Conservation (phyloP, 2,113 vertebrate species). For the Psephotus haematonotus region DNA sequence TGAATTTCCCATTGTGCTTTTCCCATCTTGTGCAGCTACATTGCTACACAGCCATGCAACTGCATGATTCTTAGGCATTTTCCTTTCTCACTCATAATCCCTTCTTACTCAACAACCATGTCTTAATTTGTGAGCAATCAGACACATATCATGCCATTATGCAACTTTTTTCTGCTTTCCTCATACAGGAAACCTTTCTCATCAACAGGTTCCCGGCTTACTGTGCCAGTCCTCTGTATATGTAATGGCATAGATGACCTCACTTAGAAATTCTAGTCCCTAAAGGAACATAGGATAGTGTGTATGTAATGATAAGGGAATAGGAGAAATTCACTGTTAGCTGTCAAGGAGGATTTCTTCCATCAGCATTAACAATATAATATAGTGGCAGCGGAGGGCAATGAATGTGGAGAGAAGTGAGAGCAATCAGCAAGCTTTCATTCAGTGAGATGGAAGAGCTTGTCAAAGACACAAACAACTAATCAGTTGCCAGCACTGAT, state of each 20-base stretch:
- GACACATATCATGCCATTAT: neutral
- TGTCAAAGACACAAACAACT: conserved; percentile 90
- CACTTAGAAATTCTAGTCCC: conserved; percentile 32
- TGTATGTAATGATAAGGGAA: conserved; percentile 70
- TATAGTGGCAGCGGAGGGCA: conserved; percentile 80
- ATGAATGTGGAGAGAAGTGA: conserved; percentile 80
- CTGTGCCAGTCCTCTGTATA: neutral
- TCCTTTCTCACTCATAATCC: neutral
- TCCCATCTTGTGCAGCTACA: neutral
- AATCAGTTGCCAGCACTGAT: conserved; percentile 87
- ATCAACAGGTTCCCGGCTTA: neutral
- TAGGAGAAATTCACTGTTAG: conserved; percentile 65
- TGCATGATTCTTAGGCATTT: neutral
- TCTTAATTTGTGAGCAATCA: neutral
- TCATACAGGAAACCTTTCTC: neutral
- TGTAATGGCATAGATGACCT: neutral
- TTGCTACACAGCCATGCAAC: neutral
- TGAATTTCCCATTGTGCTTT: neutral
- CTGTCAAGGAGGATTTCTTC: conserved; percentile 79
- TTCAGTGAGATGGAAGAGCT: conserved; percentile 87
- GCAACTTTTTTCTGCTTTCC: neutral
- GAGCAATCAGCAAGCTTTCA: conserved; percentile 90
- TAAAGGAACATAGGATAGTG: conserved; percentile 4
- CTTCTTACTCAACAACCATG: neutral
- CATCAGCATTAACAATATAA: conserved; percentile 78